Evolutionary conservation across 2,113 vertebrate genomes (phyloP).

Genomic region (Leucoraja erinaceus): DNA sequence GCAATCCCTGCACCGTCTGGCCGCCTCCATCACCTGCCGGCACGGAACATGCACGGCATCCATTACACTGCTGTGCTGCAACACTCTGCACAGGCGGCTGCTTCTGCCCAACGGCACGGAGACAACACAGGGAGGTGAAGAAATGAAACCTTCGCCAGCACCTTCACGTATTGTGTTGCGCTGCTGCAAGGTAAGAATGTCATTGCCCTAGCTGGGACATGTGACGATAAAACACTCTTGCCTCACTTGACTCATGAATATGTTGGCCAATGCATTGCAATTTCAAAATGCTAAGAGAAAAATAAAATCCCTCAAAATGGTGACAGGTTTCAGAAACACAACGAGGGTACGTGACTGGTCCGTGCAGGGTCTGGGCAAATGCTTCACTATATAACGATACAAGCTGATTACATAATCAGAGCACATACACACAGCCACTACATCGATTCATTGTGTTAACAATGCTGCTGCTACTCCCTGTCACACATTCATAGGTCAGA

Average conservation of each 20-base stretch:
- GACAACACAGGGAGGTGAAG: not conserved
- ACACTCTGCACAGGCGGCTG: not conserved
- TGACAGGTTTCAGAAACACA: no score
- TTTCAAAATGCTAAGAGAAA: not conserved
- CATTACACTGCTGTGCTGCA: no score
- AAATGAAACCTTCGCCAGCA: not conserved
- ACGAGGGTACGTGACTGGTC: not conserved
- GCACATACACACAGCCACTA: not conserved
- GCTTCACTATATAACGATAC: not conserved
- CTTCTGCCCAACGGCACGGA: not conserved
- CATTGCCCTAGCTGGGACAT: no score
- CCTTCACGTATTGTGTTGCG: no score
- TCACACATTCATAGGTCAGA: no score
- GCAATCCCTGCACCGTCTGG: not conserved
- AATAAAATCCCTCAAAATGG: not conserved
- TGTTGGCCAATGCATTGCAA: no score
- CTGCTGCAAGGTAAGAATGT: no score
- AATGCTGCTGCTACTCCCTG: not conserved
- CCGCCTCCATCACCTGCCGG: not conserved
- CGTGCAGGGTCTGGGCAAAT: not conserved
- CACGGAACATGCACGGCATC: not conserved
- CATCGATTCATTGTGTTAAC: not conserved
- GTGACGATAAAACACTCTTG: no score
- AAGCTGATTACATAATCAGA: not conserved
- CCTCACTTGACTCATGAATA: not conserved